Evolutionary conservation across 2,888 invertebrate genomes (phyloP), one percentile per base, ranked within the genome.

Genomic region (Caenorhabditis imperialis): DNA sequence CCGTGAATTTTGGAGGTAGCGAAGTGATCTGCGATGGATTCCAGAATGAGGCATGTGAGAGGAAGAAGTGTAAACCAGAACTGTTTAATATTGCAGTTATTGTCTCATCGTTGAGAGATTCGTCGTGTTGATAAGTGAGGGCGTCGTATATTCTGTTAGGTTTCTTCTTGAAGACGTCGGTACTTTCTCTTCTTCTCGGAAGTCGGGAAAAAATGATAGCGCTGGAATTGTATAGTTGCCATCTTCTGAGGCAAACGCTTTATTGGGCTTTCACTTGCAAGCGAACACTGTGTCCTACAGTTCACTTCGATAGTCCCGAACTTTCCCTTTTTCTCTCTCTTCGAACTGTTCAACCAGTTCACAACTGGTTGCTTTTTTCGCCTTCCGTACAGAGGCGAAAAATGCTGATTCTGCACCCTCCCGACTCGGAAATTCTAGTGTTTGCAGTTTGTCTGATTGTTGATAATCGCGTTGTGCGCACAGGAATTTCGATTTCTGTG

Each of bases 391-490:
- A n/a, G n/a, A n/a, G n/a, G n/a, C n/a, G n/a, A n/a, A n/a, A n/a
- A n/a, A n/a, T n/a, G n/a, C n/a, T n/a, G n/a, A n/a, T n/a, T n/a
- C n/a, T n/a, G n/a, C n/a, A n/a, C 22, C 35, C 22, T 50, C 35
- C 22, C 22, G n/a, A 22, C 35, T 38, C 38, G 7, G 2, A 50
- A 40, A 60, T 25, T 23, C 20, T 22, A 6, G 30, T 67, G 57
- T 67, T 67, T 67, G 67, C 67, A 44, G 42, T 57, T 67, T 67
- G 67, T 57, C 67, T 67, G 51, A 67, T 67, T 67, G 57, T 37
- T 67, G 67, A 67, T 67, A 67, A 67, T 67, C 67, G 44, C 67
- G 42, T 42, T 51, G 51, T 27, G 61, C 42, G 40, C 60, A 7
- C 5, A 22, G 38, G 7, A 18, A 23, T 23, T 47, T 47, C 45